Conservation (phyloP, 2,797 vertebrate species). For the Capromys pilorides region DNA sequence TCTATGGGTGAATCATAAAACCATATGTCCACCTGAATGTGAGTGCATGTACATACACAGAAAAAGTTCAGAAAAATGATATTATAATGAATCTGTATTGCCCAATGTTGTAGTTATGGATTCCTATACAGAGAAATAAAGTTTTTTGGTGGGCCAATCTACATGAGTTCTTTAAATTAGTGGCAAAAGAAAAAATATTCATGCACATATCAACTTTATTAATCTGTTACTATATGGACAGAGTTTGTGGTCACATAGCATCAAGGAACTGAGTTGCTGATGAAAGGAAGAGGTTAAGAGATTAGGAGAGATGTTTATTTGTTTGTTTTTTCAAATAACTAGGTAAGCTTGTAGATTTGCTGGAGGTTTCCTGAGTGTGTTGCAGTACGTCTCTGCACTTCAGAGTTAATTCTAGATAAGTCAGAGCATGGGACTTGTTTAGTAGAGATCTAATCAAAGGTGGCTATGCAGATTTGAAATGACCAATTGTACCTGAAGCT, state of each 20-base stretch:
- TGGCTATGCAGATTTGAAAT: neutral
- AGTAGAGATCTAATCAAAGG: neutral
- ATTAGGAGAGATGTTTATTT: neutral
- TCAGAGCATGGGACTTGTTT: neutral
- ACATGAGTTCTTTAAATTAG: neutral
- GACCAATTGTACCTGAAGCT: neutral
- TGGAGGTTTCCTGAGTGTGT: neutral
- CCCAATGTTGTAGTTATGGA: neutral
- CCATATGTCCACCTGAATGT: neutral
- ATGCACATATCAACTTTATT: neutral
- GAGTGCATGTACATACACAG: neutral
- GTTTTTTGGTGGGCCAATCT: neutral
- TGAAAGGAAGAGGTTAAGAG: neutral
- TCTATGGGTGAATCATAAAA: neutral
- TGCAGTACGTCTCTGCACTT: too few species aligned
- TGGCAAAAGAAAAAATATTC: neutral
- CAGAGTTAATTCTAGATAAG: neutral
- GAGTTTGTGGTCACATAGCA: neutral
- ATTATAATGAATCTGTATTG: neutral
- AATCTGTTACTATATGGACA: neutral
- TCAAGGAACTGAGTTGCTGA: neutral
- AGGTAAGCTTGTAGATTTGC: neutral
- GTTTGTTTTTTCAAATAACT: neutral
- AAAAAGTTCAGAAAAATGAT: neutral
- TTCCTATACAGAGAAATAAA: neutral